phyloP scores from a whole-genome alignment of 1,140 invertebrate genomes.

The Aphelenchoides besseyi region DNA sequence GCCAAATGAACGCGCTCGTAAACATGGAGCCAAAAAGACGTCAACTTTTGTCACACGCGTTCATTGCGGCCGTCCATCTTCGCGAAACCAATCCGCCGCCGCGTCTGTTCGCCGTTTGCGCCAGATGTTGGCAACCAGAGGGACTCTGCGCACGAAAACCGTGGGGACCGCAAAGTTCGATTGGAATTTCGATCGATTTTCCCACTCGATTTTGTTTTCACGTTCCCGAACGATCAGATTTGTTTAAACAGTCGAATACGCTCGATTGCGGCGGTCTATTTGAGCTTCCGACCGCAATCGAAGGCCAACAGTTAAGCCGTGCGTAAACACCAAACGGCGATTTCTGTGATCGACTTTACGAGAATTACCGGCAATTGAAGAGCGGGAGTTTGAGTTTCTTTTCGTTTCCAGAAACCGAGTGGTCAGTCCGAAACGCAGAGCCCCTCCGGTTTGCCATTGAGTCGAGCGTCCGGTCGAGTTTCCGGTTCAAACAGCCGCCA shows the following conservation, averaged over 20 bases:
- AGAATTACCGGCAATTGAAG: background rate
- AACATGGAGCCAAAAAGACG: background rate
- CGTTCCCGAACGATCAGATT: background rate
- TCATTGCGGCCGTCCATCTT: background rate
- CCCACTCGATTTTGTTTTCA: too few relatives aligned
- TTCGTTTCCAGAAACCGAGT: background rate
- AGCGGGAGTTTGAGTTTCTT: too few relatives aligned
- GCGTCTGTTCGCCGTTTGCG: background rate
- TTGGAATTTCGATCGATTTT: background rate
- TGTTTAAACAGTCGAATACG: background rate
- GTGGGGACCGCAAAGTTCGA: background rate
- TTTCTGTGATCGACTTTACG: background rate
- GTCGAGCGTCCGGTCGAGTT: background rate
- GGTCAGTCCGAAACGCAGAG: background rate
- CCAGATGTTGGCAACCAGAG: background rate
- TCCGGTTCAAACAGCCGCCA: background rate
- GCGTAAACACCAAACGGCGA: background rate
- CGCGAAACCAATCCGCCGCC: background rate
- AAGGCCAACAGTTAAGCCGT: background rate
- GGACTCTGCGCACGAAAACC: background rate
- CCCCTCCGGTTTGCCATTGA: too few relatives aligned
- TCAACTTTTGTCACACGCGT: background rate
- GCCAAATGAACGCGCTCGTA: background rate
- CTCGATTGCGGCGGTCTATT: background rate
- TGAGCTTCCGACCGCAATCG: background rate